Base-by-base conservation (phyloP, 2,888 invertebrate species). In the Fragum sueziense region DNA sequence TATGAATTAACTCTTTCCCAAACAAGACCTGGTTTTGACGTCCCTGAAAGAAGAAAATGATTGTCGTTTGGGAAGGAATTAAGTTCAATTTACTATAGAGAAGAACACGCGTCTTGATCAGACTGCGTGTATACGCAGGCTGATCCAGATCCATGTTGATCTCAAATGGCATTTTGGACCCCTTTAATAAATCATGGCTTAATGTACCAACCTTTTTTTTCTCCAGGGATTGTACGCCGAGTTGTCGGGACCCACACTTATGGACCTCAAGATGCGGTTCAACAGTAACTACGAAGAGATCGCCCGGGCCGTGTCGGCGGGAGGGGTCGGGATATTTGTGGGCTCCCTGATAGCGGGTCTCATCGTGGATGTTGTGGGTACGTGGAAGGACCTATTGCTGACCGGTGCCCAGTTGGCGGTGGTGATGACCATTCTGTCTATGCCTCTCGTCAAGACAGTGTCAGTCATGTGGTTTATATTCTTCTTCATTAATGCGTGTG, bases 221-320 rank as follows among this genome's bases (percentile, higher is more conserved):
- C 22, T 75, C 11, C 70, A 85, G 85, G 85, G 83, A 2, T 51
- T 85, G 22, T 81, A 79, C 59, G 29, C 73, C 1, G 83, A 81
- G 68, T 73, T 85, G 65, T 79, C 75, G 27, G 85, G 83, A 25
- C 83, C 85, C 14, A 85, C 85, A 0, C 71, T 85, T 68, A 54
- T 83, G n/a, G 85, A 85, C 65, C 72, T 85, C 29, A 77, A 71
- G 34, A 68, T 83, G 29, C 73, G 73, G 1, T 83, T 85, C 37
- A 54, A 79, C 27, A 57, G 75, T 14, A 75, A 74, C 68, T 79
- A 77, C 14, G 85, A 81, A 22, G 76, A 76, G 17, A 47, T 85
- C 14, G 81, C 83, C 1, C 70, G 81, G 2, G 71, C 80, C 7
- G 71, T 83, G 6, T 83, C 85, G 14, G 83, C 81, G 6, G 34